Evolutionary conservation across 2,888 invertebrate species (phyloP), one percentile per base, ranked within the genome.

Genomic region (Neoscelio sp.): DNA sequence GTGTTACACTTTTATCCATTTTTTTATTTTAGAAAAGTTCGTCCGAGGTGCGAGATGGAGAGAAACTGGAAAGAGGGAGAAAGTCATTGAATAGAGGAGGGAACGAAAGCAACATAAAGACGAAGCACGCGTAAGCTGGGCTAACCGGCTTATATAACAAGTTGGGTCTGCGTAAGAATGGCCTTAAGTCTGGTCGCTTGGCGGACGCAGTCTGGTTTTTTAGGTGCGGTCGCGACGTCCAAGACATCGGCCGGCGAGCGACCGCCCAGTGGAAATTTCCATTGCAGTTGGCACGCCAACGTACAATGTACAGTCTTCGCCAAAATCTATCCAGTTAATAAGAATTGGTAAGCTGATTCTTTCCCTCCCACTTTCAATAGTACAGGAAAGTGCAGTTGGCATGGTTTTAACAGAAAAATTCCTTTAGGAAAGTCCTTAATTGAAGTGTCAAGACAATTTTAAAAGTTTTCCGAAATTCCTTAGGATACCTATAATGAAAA

Each of bases 261-360:
- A 80, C 83, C 78, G 82, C 83, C 82, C 83, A 86, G 86, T 88
- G 88, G 88, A 89, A 89, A 88, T 88, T 89, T 89, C 88, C 88
- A 88, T 86, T 88, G 86, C 87, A 88, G 88, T 88, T 88, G 87
- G 87, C 86, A 87, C 86, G 85, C 85, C 84, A 80, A 82, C 81
- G 80, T 82, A 79, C 67, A 79, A 71, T 67, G 88, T 88, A 88
- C 88, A 89, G 87, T 88, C 88, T 38, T 65, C 68, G 75, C 74
- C 83, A 86, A 88, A 88, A 87, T 40, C 15, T 8, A 20, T 7
- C 42, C 42, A 17, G n/a, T 42, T 42, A 58, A 18, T 54, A 8
- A 38, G 33, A 38, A 35, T 23, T 42, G 8, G 15, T 10, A 50
- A 15, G 44, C 52, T 50, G 26, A 40, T 64, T 35, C 40, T 7